Conservation (phyloP, 2,888 invertebrate genomes). For the Melanophora roralis region DNA sequence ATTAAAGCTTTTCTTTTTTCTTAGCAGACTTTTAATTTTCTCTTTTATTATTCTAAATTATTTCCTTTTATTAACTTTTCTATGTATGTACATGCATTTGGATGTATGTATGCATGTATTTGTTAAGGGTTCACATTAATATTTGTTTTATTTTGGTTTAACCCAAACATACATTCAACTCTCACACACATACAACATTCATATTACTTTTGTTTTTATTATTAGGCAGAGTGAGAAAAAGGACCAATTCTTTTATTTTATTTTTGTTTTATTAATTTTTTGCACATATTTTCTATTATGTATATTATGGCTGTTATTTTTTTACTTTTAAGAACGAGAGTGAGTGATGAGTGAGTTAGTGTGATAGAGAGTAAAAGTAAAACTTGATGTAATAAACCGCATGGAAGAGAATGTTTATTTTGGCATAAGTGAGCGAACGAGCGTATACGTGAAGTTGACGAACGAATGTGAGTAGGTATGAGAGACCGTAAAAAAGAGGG, state of each 20-base stretch:
- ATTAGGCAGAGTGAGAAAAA: conserved; percentile 26
- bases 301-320: conserved; percentile 6
- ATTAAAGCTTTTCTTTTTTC: background rate
- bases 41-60: conserved; percentile 1
- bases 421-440: background rate
- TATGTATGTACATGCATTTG: too few relatives aligned
- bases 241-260: conserved; percentile 23
- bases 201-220: conserved; percentile 1
- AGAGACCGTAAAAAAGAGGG: conserved; percentile 33
- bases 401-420: conserved; percentile 16
- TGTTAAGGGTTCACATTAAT: conserved; percentile 42
- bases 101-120: conserved; percentile 3
- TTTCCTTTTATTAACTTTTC: background rate
- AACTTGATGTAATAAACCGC: conserved; percentile 1
- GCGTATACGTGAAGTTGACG: background rate
- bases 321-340: background rate
- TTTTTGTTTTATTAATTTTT: background rate
- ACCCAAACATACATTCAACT: background rate
- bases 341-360: background rate
- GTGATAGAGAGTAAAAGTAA: conserved; percentile 42
- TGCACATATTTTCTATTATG: background rate
- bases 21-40: background rate
- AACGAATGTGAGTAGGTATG: conserved; percentile 9
- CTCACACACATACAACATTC: background rate
- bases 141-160: conserved; percentile 33